Conservation (phyloP, 2,113 vertebrate genomes). For the Cyphomyrus discorhynchus region DNA sequence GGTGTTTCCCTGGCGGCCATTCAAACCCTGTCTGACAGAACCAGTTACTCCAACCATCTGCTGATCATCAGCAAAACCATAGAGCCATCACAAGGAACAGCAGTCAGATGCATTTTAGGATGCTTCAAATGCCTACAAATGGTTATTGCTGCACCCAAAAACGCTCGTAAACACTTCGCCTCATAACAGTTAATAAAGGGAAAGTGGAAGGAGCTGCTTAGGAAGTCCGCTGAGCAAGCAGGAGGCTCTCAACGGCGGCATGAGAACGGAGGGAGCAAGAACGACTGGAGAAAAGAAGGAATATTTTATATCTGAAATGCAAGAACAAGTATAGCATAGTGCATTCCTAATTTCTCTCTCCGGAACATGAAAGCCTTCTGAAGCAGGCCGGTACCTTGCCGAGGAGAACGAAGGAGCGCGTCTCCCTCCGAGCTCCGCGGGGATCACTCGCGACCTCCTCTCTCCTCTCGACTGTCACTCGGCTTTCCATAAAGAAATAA, state of each 20-base stretch:
- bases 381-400: background rate
- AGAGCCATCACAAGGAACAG: background rate
- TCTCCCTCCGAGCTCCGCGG: background rate
- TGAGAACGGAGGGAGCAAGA: background rate
- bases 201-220: background rate
- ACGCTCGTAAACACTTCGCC: background rate
- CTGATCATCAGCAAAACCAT: background rate
- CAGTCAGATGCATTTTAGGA: background rate
- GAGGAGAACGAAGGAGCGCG: background rate
- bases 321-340: slow-evolving; percentile 7
- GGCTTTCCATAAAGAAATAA: slow-evolving; percentile 37
- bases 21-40: slow-evolving; percentile 4
- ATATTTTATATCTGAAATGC: slow-evolving; percentile 13
- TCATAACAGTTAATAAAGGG: background rate
- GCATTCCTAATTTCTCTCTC: background rate
- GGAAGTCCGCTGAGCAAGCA: background rate
- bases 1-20: background rate
- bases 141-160: background rate
- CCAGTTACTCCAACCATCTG: background rate
- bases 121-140: background rate
- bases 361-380: slow-evolving; percentile 11
- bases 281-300: slow-evolving; percentile 15
- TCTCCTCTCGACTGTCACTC: slow-evolving; percentile 24
- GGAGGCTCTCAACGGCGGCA: background rate
- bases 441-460: background rate